Base-by-base conservation (phyloP, 2,797 vertebrate species). In the Spinus olivaceus region DNA sequence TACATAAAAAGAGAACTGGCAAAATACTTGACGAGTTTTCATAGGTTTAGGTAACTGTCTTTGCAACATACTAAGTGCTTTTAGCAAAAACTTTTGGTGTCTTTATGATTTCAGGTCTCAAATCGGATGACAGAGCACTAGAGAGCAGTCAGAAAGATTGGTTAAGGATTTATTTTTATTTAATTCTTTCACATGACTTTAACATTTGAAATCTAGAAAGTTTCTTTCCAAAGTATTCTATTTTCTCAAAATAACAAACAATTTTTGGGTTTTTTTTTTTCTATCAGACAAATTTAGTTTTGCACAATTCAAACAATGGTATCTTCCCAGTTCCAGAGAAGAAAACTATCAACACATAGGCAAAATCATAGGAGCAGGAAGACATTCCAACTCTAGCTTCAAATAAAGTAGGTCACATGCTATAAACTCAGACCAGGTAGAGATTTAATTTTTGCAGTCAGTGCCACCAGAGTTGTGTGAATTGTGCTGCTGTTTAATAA, bases 371-470 rank as follows among this genome's bases (percentile, higher is more conserved):
- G 61, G 86, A 91, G 53, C 46, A 79, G 81, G 80, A 37, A n/a
- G 37, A 56, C 53, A 72, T 95, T 96, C 83, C 60, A 81, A 51
- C 67, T 42, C 60, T 90, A 86, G 9, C 24, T 95, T 96, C 95
- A 92, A 94, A 92, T 96, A 94, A 97, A 96, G 64, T 96, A 96
- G 96, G 90, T 72, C 70, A 81, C 60, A 79, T 95, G 76, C 81
- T 95, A 42, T 89, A 81, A 94, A 41, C 44, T 78, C 33, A 60
- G 91, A 81, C 30, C 76, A 94, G 50, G 49, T 61, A 73, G 56
- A 91, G 47, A 41, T 95, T 95, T 93, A 46, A 86, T 92, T 93
- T 94, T 90, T 89, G 41, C 63, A 82, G 41, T 44, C 46, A 59
- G 24, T 84, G 69, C 41, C 56, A 30, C 6, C 54, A 47, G 91